Evolutionary conservation across 2,113 vertebrate genomes (phyloP).

Genomic region (Okapia johnstoni): DNA sequence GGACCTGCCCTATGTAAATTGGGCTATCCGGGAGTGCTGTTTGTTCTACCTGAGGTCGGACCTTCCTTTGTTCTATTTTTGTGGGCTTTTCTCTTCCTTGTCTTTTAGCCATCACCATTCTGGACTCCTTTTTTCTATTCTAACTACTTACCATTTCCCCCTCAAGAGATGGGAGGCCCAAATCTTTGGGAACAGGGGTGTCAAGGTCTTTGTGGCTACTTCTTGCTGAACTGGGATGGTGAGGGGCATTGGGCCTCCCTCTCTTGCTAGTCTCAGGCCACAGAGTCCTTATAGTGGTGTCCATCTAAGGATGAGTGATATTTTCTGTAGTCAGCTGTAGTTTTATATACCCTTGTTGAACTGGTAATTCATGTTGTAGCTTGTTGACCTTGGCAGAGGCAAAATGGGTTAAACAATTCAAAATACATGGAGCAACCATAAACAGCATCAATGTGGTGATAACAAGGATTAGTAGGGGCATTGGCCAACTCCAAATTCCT

Average conservation of each 20-base stretch:
- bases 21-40: background rate
- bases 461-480: background rate
- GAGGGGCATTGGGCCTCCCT: background rate
- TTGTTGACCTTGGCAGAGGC: background rate
- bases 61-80: background rate
- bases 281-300: background rate
- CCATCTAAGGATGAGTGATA: background rate
- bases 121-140: background rate
- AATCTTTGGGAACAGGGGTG: background rate
- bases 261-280: background rate
- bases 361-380: background rate
- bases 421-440: background rate
- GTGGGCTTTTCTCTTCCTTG: background rate
- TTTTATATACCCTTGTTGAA: background rate
- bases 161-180: background rate
- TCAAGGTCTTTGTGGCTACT: background rate
- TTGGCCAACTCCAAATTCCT: background rate
- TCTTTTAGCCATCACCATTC: background rate
- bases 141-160: background rate
- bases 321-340: background rate
- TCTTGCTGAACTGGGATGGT: background rate
- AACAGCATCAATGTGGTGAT: background rate
- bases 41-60: background rate
- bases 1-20: background rate
- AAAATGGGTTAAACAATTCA: background rate